Conservation (phyloP, 1,140 invertebrate species). For the Zophobas morio region DNA sequence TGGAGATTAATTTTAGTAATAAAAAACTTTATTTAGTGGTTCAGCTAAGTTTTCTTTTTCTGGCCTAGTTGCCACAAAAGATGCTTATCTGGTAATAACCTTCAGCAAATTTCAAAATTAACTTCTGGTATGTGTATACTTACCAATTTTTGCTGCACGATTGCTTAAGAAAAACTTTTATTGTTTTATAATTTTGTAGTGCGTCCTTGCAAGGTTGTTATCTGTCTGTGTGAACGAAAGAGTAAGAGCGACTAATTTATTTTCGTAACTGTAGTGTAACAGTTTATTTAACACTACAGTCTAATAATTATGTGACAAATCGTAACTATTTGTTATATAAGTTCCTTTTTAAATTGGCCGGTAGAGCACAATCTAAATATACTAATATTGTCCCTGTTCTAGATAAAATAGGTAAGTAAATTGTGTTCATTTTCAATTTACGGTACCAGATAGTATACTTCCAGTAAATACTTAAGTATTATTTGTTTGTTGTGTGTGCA, state of each 20-base stretch:
- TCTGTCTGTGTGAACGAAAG: neutral
- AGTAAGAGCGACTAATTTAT: constrained; percentile 15
- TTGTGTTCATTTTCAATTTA: too few relatives aligned
- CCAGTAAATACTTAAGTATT: too few relatives aligned
- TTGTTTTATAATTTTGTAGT: constrained; percentile 8
- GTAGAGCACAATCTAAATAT: too few relatives aligned
- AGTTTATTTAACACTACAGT: constrained; percentile 24
- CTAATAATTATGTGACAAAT: constrained; percentile 1
- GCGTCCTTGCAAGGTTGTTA: constrained; percentile 39
- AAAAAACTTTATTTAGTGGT: neutral
- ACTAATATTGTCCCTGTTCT: too few relatives aligned
- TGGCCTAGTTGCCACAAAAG: neutral
- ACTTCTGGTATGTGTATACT: neutral
- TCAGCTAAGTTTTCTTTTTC: neutral
- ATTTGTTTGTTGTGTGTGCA: too few relatives aligned
- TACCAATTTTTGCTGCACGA: neutral
- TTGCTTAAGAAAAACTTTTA: constrained; percentile 6
- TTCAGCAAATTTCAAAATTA: constrained; percentile 1
- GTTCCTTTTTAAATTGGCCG: too few relatives aligned
- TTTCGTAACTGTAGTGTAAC: constrained; percentile 23
- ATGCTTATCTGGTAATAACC: neutral
- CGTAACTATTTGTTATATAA: too few relatives aligned
- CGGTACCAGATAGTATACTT: too few relatives aligned
- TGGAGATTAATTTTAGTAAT: neutral
- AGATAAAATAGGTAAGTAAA: too few relatives aligned